Conservation (phyloP, 2,888 invertebrate species). For the Drosophila vallismaia region DNA sequence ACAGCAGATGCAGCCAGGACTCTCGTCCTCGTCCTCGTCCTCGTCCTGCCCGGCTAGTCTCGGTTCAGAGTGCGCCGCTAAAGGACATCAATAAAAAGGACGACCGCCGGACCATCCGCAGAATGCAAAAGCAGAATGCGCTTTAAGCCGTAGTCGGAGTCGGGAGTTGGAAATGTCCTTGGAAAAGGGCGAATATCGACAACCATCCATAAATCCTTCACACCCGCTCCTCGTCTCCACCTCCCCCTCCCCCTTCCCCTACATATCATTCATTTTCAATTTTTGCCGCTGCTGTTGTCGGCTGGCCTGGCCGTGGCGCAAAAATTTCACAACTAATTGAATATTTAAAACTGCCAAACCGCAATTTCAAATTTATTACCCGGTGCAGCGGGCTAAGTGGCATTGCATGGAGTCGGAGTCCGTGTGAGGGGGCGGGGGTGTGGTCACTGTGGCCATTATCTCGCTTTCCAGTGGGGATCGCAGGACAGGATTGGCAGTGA, state of each 20-base stretch:
- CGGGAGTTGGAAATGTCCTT: slow-evolving; percentile 42
- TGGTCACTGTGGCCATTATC: slow-evolving; percentile 40
- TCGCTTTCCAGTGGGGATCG: slow-evolving; percentile 3
- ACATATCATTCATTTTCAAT: slow-evolving; percentile 29
- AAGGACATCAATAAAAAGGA: slow-evolving; percentile 72
- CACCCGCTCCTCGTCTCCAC: background rate
- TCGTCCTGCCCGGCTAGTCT: slow-evolving; percentile 4
- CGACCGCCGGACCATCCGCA: slow-evolving; percentile 9
- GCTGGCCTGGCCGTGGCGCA: slow-evolving; percentile 44
- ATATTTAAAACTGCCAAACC: slow-evolving; percentile 81
- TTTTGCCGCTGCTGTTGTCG: slow-evolving; percentile 21
- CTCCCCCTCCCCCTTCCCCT: too few species aligned
- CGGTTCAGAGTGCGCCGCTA: slow-evolving; percentile 53
- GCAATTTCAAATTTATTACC: slow-evolving; percentile 82
- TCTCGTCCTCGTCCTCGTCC: slow-evolving; percentile 12
- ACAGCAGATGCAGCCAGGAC: slow-evolving; percentile 33
- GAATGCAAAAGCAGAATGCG: slow-evolving; percentile 15
- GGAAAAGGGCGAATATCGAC: slow-evolving; percentile 60
- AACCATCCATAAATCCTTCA: slow-evolving; percentile 37
- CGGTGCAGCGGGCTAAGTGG: slow-evolving; percentile 51
- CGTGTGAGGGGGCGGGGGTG: background rate
- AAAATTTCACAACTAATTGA: slow-evolving; percentile 81
- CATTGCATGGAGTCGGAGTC: background rate
- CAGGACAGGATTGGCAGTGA: background rate
- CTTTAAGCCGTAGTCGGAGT: slow-evolving; percentile 28